Evolutionary conservation across 2,797 vertebrate genomes (phyloP).

Genomic region (Sebastes nivosus): DNA sequence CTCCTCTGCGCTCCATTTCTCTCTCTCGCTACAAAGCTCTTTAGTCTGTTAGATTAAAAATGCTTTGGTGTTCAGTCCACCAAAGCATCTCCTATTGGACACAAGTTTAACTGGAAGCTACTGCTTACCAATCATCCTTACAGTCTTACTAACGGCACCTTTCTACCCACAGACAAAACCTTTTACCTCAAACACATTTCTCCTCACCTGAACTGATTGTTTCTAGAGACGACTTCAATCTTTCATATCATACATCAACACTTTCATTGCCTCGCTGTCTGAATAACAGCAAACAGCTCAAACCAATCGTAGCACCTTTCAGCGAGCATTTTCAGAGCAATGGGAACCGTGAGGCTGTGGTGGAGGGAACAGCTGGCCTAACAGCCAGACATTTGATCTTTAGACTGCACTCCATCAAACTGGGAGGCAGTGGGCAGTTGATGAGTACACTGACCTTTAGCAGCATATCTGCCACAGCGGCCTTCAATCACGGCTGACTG

Average conservation of each 20-base stretch:
- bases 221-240: conserved; percentile 17
- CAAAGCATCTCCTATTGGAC: conserved; percentile 19
- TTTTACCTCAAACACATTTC: conserved; percentile 7
- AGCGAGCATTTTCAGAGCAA: conserved; percentile 25
- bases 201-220: background rate
- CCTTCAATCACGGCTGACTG: conserved; percentile 64
- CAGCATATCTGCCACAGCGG: conserved; percentile 56
- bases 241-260: conserved; percentile 12
- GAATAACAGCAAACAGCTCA: conserved; percentile 18
- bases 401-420: conserved; percentile 64
- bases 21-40: conserved; percentile 15
- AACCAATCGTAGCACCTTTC: conserved; percentile 21
- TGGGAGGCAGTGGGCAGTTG: conserved; percentile 66
- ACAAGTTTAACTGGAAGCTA: conserved; percentile 15
- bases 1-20: background rate
- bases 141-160: background rate
- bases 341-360: background rate
- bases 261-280: background rate
- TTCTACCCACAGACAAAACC: conserved; percentile 10
- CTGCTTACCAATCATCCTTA: conserved; percentile 11
- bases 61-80: conserved; percentile 27
- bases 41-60: conserved; percentile 57
- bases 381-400: conserved; percentile 69
- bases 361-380: conserved; percentile 39
- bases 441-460: conserved; percentile 74